Evolutionary conservation across 1,140 invertebrate species (phyloP), one percentile per base, ranked within the genome.

Genomic region (Ips typographus): DNA sequence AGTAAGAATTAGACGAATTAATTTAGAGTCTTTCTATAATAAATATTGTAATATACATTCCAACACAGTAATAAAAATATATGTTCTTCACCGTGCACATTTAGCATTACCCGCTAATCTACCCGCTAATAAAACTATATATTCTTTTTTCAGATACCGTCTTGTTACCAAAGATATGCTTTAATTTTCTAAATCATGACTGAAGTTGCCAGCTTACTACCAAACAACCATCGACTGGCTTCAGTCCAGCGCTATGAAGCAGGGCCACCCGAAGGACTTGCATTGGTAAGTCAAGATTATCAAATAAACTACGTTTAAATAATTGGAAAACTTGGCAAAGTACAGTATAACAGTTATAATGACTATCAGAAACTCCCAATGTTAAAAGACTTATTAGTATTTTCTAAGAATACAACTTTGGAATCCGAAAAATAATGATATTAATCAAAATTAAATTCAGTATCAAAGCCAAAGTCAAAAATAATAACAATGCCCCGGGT

Each of bases 201-300:
- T 43, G 77, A 80, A 75, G 75, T 77, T 47, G 77, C 75, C 4
- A 77, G 73, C 72, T 68, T 78, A 49, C 67, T 77, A 43, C 76
- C 74, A 39, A 63, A 73, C 22, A 74, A 77, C 41, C 77, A 79
- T 68, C 73, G 74, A 6, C 43, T 80, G 38, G 71, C 76, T 6
- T 68, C 71, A n/a, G 77, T 78, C 4, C 68, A 77, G 7, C 76
- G 76, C 53, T 80, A 76, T 69, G 74, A 78, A 61, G 77, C 78
- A 8, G 78, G 74, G 58, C 77, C 78, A 44, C 77, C 78, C 5
- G 68, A 61, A 51, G 78, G 73, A 66, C 65, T 76, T 8, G 72
- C 75, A 68, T 51, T 78, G 68, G 77, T 78, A 71, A 74, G 73
- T 63, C 40, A 37, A 22, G 36, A 7, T 47, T 47, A 47, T 40